These are phyloP conservation scores for Noctua comes DNA, from an alignment of 2,888 invertebrate species.

Conservation along the genomic window DNA sequence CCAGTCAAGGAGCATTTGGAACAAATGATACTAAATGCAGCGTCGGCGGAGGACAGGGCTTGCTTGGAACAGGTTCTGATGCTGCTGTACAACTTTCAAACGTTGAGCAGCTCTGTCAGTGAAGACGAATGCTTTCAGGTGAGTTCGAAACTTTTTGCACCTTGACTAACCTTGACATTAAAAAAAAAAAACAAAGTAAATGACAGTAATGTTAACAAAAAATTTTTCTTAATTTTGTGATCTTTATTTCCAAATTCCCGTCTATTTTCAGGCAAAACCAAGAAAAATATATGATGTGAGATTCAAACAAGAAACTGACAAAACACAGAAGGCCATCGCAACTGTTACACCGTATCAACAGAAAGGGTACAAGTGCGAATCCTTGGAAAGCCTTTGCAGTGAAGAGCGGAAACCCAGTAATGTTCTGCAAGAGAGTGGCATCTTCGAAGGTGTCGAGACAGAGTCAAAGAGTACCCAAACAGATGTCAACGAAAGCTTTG, in stretches of 20 bases:
- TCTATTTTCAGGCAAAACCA: conserved; percentile 83
- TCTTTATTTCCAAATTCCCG: conserved; percentile 48
- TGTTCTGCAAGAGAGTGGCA: conserved; percentile 93
- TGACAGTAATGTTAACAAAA: conserved; percentile 28
- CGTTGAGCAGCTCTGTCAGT: conserved; percentile 89
- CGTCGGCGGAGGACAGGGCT: conserved; percentile 90
- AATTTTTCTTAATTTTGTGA: neutral
- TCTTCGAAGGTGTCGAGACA: conserved; percentile 92
- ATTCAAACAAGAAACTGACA: conserved; percentile 84
- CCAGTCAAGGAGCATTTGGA: conserved; percentile 88
- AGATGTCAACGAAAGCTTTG: conserved; percentile 89
- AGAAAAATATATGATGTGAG: conserved; percentile 85
- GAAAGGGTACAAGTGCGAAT: conserved; percentile 87
- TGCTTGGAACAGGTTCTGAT: conserved; percentile 92
- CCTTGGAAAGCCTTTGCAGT: conserved; percentile 85
- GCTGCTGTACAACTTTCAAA: conserved; percentile 91
- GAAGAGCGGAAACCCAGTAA: conserved; percentile 89
- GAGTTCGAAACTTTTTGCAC: conserved; percentile 58
- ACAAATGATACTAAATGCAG: conserved; percentile 88
- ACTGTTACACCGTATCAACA: conserved; percentile 92
- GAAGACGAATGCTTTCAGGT: conserved; percentile 90
- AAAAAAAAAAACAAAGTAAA: neutral
- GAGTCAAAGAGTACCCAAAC: conserved; percentile 89
- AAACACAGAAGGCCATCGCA: conserved; percentile 91
- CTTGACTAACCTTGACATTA: neutral